phyloP scores from a whole-genome alignment of 2,113 vertebrate genomes.

The Eclectus roratus region DNA sequence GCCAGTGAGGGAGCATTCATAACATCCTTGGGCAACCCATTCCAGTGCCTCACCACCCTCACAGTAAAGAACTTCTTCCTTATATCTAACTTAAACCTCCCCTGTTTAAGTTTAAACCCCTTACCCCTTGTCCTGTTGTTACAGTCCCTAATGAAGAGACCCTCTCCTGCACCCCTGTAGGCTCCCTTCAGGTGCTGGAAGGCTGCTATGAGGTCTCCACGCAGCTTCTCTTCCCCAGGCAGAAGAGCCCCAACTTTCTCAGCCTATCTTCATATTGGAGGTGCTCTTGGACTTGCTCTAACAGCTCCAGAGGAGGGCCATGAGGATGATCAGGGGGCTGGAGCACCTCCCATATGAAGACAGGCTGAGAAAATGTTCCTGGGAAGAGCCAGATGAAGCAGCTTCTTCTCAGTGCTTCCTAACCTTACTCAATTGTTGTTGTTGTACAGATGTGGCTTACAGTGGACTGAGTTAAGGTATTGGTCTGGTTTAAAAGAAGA shows the following conservation, averaged over 20 bases:
- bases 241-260: not conserved
- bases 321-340: not conserved
- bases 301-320: not conserved
- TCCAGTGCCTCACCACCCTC: not conserved
- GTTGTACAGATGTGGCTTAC: not conserved
- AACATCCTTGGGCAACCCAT: not conserved
- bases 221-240: not conserved
- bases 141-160: not conserved
- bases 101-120: not conserved
- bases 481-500: constrained; percentile 5
- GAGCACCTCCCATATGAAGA: not conserved
- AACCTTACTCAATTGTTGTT: not conserved
- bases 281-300: not conserved
- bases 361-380: not conserved
- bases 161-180: not conserved
- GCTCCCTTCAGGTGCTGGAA: not conserved
- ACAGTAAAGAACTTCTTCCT: not conserved
- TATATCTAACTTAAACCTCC: not conserved
- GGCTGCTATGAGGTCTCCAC: not conserved
- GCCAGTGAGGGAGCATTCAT: not conserved
- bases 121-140: not conserved
- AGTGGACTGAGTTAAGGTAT: not conserved
- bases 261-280: not conserved
- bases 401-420: not conserved
- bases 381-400: not conserved